Conservation (phyloP, 2,113 vertebrate genomes). For the Calypte anna region DNA sequence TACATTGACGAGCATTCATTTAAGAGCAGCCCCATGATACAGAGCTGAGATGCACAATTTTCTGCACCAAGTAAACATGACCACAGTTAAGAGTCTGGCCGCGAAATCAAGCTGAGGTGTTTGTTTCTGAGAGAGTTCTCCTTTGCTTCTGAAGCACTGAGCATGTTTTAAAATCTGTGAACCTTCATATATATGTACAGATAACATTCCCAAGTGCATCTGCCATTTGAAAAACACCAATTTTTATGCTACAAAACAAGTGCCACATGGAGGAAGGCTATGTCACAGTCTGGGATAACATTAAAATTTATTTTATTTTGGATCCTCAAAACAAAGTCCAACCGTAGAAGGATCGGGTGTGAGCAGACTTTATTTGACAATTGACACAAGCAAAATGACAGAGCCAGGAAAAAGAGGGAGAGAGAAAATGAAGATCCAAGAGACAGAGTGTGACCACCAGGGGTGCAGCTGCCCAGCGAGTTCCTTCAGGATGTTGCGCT, state of each 20-base stretch:
- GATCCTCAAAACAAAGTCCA: too few species aligned
- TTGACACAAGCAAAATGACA: too few species aligned
- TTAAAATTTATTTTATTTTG: too few species aligned
- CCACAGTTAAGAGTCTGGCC: background rate
- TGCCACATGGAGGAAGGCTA: background rate
- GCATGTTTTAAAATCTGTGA: background rate
- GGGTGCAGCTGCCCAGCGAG: too few species aligned
- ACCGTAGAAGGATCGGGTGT: too few species aligned
- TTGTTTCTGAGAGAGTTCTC: background rate
- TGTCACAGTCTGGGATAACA: too few species aligned
- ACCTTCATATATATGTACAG: rapidly evolving
- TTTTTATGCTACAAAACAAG: background rate
- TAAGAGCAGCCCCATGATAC: background rate
- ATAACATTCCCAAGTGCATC: background rate
- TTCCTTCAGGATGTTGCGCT: too few species aligned
- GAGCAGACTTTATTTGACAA: too few species aligned
- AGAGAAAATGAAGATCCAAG: too few species aligned
- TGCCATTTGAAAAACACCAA: background rate
- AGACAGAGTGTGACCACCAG: too few species aligned
- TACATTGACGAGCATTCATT: background rate
- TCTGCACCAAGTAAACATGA: background rate
- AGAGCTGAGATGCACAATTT: background rate
- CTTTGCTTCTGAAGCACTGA: background rate
- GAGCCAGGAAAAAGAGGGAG: too few species aligned
- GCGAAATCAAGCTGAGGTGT: background rate